Evolutionary conservation across 2,797 vertebrate genomes (phyloP), one percentile per base, ranked within the genome.

Genomic region (Lerista edwardsae): DNA sequence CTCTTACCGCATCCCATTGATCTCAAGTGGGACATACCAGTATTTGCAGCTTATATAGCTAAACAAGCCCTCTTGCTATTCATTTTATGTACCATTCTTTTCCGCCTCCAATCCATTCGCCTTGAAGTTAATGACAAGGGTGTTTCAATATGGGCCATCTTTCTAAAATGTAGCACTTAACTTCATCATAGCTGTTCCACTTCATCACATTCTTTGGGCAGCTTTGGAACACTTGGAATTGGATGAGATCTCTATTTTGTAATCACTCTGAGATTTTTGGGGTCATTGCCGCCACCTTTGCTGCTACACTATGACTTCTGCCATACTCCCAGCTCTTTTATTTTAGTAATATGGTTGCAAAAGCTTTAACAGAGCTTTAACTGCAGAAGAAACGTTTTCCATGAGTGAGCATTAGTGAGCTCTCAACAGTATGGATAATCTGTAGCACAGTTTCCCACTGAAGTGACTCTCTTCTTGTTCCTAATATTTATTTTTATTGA

Each of bases 281-380:
- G 71, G 77, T 65, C 68, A 80, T 31, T 79, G 68, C 19, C 9
- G 51, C 31, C 59, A 74, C 84, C 77, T 80, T 80, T 75, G 71
- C 77, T 57, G 72, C 62, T 80, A 80, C 80, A 85, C 61, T 47
- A 75, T 68, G 62, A 85, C 71, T 75, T 62, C 62, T 68, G 51
- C 61, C 72, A 85, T 39, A 57, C 23, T 55, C n/a, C 25, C 47
- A 59, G 15, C 2, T 0, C 36, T 29, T 65, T 80, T 80, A 57
- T 75, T 47, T 31, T 51, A 85, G 71, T 59, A 80, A 59, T 36
- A 41, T 39, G 34, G 23, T 21, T 41, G 8, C 68, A 55, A 55
- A 55, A 55, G 4, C 51, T 55, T 55, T 55, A 55, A 41, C 36
- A 71, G 64, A 41, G n/a, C 34, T 83, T 67, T 39, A 57, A 85